Evolutionary conservation across 2,113 vertebrate species (phyloP), one percentile per base, ranked within the genome.

Genomic region (Rhinogobius similis): DNA sequence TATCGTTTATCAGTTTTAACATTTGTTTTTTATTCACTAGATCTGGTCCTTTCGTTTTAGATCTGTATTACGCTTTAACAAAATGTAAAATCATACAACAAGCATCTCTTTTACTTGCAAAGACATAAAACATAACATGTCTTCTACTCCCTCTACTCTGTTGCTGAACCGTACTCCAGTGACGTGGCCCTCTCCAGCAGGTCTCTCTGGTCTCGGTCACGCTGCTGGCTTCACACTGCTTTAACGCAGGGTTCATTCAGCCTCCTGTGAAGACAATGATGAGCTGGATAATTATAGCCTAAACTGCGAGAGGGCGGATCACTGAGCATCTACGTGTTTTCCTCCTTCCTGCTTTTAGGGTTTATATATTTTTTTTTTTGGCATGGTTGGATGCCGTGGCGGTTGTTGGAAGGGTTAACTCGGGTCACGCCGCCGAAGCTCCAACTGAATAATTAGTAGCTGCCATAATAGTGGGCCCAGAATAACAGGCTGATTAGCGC

Each of bases 191-290:
- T 29, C 24, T 29, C 14, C 18, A n/a, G 26, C 21, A 26, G 2
- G n/a, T n/a, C 2, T 43, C 39, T 62, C 18, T 26, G 36, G 10
- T 53, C 48, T 23, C 26, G 50, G 24, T 44, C 46, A 68, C 44
- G 68, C 62, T 62, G 55, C 55, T 52, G 56, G 36, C 59, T 62
- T 69, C 55, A 76, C 65, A 67, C 56, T 55, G 9, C 50, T 63
- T 44, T 58, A 44, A 27, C 38, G 50, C 48, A 63, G 38, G 58
- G 67, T 65, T 21, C 56, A 70, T 73, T 58, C 21, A 70, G 64
- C 46, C 70, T 62, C 73, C 81, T 23, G 77, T 64, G 48, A 77
- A 79, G 77, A 65, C 67, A 68, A 77, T 79, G 73, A 79, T 56
- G 59, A 74, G 67, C 61, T 68, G 58, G 52, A 70, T 83, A 77